Evolutionary conservation across 2,888 invertebrate genomes (phyloP), one percentile per base, ranked within the genome.

Genomic region (Tenodera sinensis): DNA sequence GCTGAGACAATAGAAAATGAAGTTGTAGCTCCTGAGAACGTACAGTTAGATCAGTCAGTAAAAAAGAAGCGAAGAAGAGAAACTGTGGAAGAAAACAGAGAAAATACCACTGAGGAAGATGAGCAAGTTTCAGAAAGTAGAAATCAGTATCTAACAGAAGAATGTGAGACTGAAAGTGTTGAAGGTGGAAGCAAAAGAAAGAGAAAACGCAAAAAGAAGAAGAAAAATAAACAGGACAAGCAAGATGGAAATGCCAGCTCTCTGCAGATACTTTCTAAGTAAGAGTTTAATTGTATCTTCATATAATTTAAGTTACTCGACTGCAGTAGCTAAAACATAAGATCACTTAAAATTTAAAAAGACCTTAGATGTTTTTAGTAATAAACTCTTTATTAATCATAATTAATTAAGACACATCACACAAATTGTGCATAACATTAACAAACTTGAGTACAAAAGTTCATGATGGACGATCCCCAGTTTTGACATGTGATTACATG

Each of bases 191-290:
- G 20, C 54, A 71, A 71, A 71, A 71, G 54, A 71, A 71, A 71
- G 6, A 83, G 93, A 91, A 84, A 88, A 42, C 90, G 90, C 83
- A 90, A 85, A 54, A 89, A 90, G 88, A 88, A 90, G 81, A 85
- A 88, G 83, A 87, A 89, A 42, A 90, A 90, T 86, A 90, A 85
- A 81, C 89, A 90, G 87, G 90, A 91, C 28, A 85, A 88, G 83
- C 84, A 90, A 83, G 89, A 90, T 28, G 82, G n/a, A 30, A 90
- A 91, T 47, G 87, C 92, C 1, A 92, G 92, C 85, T 95, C 95
- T 28, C 92, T 95, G 84, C 94, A 96, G 93, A 94, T 97, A 34
- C 94, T 97, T 91, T 94, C 96, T 1, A 98, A 97, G 93, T 94
- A 93, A 92, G 93, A 92, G 90, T 27, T 71, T 85, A 42, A 1